Conservation (phyloP, 2,113 vertebrate species). For the Mirza zaza region DNA sequence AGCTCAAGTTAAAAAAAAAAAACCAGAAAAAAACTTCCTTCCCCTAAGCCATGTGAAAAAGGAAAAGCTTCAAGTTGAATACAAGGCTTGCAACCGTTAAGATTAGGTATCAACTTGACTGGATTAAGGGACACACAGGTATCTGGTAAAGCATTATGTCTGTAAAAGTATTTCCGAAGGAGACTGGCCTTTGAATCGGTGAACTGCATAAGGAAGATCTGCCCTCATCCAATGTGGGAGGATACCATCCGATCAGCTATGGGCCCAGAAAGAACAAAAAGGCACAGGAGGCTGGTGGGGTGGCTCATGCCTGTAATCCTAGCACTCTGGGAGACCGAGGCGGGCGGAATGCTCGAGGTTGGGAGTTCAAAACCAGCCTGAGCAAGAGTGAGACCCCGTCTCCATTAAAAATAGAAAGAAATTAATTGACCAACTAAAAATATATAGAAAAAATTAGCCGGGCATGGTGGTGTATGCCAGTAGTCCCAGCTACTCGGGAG, state of each 20-base stretch:
- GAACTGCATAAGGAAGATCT: background rate
- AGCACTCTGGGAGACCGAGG: too few species aligned
- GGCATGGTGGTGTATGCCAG: too few species aligned
- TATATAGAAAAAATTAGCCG: too few species aligned
- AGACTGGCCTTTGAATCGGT: background rate
- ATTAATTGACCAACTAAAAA: too few species aligned
- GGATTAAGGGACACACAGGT: background rate
- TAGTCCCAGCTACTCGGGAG: too few species aligned
- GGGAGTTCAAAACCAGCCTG: too few species aligned
- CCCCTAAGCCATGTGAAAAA: background rate
- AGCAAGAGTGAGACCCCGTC: too few species aligned
- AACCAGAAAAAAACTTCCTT: background rate
- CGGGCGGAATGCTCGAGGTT: too few species aligned
- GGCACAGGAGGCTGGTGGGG: too few species aligned
- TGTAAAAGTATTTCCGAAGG: background rate
- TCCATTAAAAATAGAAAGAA: too few species aligned
- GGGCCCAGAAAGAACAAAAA: background rate
- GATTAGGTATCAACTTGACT: background rate
- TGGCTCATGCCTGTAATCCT: too few species aligned
- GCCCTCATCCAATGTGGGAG: background rate
- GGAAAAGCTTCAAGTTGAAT: background rate
- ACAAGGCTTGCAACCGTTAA: background rate
- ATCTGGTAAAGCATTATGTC: background rate
- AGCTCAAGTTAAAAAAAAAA: background rate
- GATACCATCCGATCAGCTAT: background rate